Evolutionary conservation across 2,888 invertebrate species (phyloP), one percentile per base, ranked within the genome.

Genomic region (Rhyacophila evoluta): DNA sequence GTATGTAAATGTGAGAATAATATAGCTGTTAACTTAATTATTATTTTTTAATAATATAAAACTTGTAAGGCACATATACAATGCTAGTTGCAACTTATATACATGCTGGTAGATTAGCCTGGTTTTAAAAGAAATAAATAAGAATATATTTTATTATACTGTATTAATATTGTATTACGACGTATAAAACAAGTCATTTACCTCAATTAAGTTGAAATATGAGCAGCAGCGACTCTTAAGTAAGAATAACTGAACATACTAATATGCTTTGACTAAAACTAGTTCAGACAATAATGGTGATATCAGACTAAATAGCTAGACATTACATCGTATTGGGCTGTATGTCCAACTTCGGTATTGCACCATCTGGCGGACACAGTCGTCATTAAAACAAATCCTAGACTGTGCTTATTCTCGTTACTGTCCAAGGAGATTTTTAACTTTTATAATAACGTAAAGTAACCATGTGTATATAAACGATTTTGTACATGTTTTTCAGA

Each of bases 181-280:
- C 55, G 19, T 15, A 55, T 55, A 55, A n/a, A 55, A 55, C 55
- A 55, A 10, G 19, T 19, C 19, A 55, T 55, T 55, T 25, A 55
- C 25, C 25, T 55, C 55, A 55, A 55, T 55, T 55, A 55, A 8
- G 19, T 19, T 55, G 55, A 55, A 55, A 55, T 55, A 55, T 55
- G 55, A 55, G 25, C 55, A 55, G 25, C 19, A 15, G 19, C 55
- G 25, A 55, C 8, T 55, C 25, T 19, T 15, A 10, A 6, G 55
- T 0, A 1, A 19, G 10, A 55, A 55, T 55, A 19, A 19, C 15
- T 55, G 19, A n/a, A n/a, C n/a, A n/a, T 10, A 55, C 8, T 19
- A 55, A 19, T 55, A 19, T 55, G 1, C 55, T 55, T 55, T 55
- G 55, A 55, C 55, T 55, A 8, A 1, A 25, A 55, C 55, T 8